Conservation (phyloP, 2,797 vertebrate species). For the Bovichtus diacanthus region DNA sequence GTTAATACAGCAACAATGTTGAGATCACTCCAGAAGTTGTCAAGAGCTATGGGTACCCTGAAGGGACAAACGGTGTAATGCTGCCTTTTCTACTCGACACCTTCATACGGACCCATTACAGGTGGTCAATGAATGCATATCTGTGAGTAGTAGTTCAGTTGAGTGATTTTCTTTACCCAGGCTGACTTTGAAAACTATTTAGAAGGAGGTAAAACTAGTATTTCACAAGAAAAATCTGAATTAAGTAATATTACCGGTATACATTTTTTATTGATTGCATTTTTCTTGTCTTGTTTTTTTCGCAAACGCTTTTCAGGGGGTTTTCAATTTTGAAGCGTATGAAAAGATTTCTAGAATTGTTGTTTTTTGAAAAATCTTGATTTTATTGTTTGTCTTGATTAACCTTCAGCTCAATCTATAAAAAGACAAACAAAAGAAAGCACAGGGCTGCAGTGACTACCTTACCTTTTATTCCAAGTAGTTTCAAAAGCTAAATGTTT, state of each 20-base stretch:
- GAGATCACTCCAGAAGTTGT: background rate
- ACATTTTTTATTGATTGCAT: background rate
- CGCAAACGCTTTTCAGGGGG: too few species aligned
- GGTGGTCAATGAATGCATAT: background rate
- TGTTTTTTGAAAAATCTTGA: background rate
- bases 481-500: background rate
- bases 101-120: background rate
- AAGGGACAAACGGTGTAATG: background rate
- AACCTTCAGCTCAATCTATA: background rate
- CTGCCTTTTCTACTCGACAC: background rate
- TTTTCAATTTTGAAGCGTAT: too few species aligned
- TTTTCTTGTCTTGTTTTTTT: background rate
- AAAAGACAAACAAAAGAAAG: background rate
- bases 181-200: background rate
- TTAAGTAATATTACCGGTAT: too few species aligned
- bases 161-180: background rate
- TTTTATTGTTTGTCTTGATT: background rate
- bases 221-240: background rate
- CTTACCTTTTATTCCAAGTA: background rate
- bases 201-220: background rate
- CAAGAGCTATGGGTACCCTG: background rate
- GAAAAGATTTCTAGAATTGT: too few species aligned
- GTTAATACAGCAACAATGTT: background rate
- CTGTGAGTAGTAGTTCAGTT: background rate
- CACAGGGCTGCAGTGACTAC: background rate